A percentile compares a stretch with the other conserved stretches of the same genome.
Evolutionary conservation across 2,797 vertebrate genomes (phyloP).

Genomic region (Coranthus polyacanthus): DNA sequence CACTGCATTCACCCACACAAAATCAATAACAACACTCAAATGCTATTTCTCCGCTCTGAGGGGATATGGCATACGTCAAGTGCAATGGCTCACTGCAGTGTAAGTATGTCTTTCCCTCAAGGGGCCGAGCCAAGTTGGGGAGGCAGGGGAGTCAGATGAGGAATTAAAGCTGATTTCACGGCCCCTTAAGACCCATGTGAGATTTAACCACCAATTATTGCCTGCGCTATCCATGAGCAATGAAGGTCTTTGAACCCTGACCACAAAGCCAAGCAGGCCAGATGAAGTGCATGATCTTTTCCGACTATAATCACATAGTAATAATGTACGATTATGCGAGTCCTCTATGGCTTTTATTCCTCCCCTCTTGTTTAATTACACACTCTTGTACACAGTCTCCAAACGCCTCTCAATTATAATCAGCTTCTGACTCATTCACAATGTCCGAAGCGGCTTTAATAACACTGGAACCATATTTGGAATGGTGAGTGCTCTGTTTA

Average conservation of each 20-base stretch:
- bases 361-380: slow-evolving; percentile 51
- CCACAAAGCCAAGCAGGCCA: slow-evolving; percentile 38
- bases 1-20: slow-evolving; percentile 54
- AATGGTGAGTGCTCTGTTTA: neutral
- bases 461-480: neutral
- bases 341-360: slow-evolving; percentile 29
- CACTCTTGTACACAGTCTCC: slow-evolving; percentile 1
- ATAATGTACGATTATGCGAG: slow-evolving; percentile 45
- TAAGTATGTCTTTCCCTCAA: slow-evolving; percentile 59
- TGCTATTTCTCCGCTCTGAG: slow-evolving; percentile 66
- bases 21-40: slow-evolving; percentile 77
- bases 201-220: slow-evolving; percentile 72
- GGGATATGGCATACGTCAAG: slow-evolving; percentile 49
- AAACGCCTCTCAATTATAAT: slow-evolving; percentile 32
- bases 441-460: neutral
- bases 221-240: slow-evolving; percentile 44
- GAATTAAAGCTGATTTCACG: slow-evolving; percentile 71
- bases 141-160: neutral
- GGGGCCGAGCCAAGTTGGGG: slow-evolving; percentile 28
- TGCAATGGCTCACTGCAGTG: slow-evolving; percentile 52
- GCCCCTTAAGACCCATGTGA: slow-evolving; percentile 58
- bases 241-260: slow-evolving; percentile 29
- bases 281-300: slow-evolving; percentile 3
- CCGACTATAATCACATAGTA: slow-evolving; percentile 35
- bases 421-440: slow-evolving; percentile 14